Conservation (phyloP, 2,797 vertebrate genomes). For the Enteromius unitaeniatus region DNA sequence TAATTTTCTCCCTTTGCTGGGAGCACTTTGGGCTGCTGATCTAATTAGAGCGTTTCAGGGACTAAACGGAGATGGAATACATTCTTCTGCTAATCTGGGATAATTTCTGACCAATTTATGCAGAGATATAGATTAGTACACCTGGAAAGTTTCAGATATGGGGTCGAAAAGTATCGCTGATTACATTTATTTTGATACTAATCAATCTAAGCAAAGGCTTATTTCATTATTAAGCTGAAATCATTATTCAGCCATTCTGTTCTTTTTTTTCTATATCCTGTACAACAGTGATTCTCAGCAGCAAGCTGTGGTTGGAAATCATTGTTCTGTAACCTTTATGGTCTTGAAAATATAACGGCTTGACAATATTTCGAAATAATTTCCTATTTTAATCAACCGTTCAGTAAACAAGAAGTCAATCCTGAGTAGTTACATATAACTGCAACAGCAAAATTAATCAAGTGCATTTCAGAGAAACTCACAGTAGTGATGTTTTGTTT, state of each 20-base stretch:
- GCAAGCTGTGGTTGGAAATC: neutral
- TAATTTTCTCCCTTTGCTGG: constrained; percentile 62
- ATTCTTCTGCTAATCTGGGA: constrained; percentile 32
- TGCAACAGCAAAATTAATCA: neutral
- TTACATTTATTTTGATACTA: constrained; percentile 6
- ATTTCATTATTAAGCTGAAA: neutral
- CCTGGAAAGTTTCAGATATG: constrained; percentile 9
- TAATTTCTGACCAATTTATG: constrained; percentile 27
- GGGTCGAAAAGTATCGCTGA: neutral
- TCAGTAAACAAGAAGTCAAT: neutral
- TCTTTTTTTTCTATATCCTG: neutral
- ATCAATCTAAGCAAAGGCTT: neutral
- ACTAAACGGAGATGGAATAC: constrained; percentile 50
- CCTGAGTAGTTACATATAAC: neutral
- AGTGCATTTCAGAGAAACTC: neutral
- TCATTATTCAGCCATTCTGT: neutral
- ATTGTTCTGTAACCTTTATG: neutral
- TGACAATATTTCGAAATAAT: neutral
- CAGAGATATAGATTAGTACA: neutral
- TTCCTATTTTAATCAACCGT: neutral
- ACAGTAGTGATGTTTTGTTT: neutral
- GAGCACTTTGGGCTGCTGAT: constrained; percentile 59
- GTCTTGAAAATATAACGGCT: neutral
- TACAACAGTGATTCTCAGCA: neutral
- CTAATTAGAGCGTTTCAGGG: constrained; percentile 63